A percentile compares a stretch with the other conserved stretches of the same genome.
phyloP scores from a whole-genome alignment of 92 coral and sea anemone genomes.

The Umimayanthus kanabou region DNA sequence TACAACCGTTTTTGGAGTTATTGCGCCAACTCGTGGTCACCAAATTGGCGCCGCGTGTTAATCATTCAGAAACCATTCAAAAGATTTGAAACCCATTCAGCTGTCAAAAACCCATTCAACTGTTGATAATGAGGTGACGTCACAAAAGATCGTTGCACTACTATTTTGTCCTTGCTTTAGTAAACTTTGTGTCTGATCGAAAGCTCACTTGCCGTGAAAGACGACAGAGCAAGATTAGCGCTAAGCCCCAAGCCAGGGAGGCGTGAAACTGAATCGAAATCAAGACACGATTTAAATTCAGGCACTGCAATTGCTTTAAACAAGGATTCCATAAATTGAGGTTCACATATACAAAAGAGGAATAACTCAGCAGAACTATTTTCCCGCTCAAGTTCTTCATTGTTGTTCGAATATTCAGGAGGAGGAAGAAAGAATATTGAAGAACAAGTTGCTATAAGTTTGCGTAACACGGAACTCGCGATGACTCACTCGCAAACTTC shows the following conservation, averaged over 20 bases:
- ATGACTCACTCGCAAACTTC: constrained; percentile 24
- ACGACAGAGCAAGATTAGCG: constrained; percentile 2
- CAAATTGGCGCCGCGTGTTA: constrained; percentile 47
- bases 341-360: not conserved
- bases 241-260: constrained; percentile 10
- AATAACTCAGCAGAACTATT: not conserved
- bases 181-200: constrained; percentile 30
- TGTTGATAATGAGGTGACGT: constrained; percentile 39
- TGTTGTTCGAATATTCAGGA: constrained; percentile 26
- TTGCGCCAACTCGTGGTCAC: constrained; percentile 42
- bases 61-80: constrained; percentile 43
- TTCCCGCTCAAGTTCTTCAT: constrained; percentile 39
- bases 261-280: constrained; percentile 28
- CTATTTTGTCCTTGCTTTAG: constrained; percentile 21
- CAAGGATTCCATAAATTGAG: not conserved
- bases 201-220: constrained; percentile 31
- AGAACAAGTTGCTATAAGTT: constrained; percentile 8
- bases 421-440: not conserved
- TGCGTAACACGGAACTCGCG: not conserved
- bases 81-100: constrained; percentile 43
- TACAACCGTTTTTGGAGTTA: constrained; percentile 10
- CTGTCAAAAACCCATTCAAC: constrained; percentile 46
- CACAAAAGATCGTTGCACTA: constrained; percentile 39
- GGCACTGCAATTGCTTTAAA: not conserved
- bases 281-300: constrained; percentile 1